Evolutionary conservation across 2,888 invertebrate species (phyloP).

Genomic region (Tetanocera ferruginea): DNA sequence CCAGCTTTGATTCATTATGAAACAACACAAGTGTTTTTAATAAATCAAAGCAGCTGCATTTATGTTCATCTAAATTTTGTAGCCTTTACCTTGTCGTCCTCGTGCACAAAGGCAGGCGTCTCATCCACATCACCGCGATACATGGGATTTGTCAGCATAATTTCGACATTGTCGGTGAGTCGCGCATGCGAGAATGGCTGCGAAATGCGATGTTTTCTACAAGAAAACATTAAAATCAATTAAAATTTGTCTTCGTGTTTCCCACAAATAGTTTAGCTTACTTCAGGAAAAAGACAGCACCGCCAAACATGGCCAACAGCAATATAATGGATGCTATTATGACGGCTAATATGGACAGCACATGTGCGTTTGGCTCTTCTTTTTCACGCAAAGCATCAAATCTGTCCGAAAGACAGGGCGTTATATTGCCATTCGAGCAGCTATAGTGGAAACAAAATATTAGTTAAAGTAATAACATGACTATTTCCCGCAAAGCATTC

Average conservation of each 20-base stretch:
- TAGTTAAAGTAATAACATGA: no score
- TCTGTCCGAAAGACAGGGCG: constrained; percentile 66
- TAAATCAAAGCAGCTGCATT: no score
- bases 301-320: constrained; percentile 62
- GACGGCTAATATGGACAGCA: constrained; percentile 63
- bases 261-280: constrained; percentile 56
- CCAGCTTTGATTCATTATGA: no score
- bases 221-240: neutral
- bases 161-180: constrained; percentile 87
- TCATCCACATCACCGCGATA: constrained; percentile 82
- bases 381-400: constrained; percentile 65
- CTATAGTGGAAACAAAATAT: constrained; percentile 52
- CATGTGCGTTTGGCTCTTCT: constrained; percentile 54
- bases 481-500: no score
- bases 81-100: constrained; percentile 74
- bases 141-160: constrained; percentile 82
- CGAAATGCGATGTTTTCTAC: constrained; percentile 72
- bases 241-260: neutral
- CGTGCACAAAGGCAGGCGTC: constrained; percentile 73
- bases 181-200: constrained; percentile 83
- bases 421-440: constrained; percentile 61
- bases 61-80: neutral
- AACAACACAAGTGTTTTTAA: neutral
- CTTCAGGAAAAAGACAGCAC: constrained; percentile 69
- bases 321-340: constrained; percentile 61